phyloP scores from a whole-genome alignment of 2,113 vertebrate species.

The Tragulus kanchil region DNA sequence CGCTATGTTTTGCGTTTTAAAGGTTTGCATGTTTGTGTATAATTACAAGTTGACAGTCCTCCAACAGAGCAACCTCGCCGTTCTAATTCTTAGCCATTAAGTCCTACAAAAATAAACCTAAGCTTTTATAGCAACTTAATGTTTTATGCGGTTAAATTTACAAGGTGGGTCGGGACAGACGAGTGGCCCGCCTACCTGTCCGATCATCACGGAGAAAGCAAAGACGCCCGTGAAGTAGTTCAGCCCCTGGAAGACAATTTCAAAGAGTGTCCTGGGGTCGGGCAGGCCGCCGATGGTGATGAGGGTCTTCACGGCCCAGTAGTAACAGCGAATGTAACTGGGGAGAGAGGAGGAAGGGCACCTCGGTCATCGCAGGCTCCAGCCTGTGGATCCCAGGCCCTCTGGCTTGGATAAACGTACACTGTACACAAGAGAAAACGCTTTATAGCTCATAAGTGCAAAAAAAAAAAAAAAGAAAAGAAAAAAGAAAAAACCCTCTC shows the following conservation, averaged over 20 bases:
- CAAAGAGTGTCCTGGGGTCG: conserved; percentile 95
- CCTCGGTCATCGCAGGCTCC: neutral
- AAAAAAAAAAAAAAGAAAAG: neutral
- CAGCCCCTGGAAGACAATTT: conserved; percentile 96
- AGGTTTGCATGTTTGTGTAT: conserved; percentile 89
- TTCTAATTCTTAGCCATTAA: conserved; percentile 86
- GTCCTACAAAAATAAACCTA: conserved; percentile 91
- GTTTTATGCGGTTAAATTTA: too few species aligned
- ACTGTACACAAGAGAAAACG: neutral
- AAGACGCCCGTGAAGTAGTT: conserved; percentile 99
- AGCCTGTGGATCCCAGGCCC: fast-evolving
- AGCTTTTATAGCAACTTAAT: conserved; percentile 88
- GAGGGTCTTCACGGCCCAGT: conserved; percentile 98
- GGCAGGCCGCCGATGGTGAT: conserved; percentile 98
- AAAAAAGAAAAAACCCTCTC: too few species aligned
- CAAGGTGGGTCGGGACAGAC: neutral
- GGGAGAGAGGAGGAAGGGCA: neutral
- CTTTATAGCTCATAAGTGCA: neutral
- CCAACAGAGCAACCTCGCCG: conserved; percentile 85
- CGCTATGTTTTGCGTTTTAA: conserved; percentile 17
- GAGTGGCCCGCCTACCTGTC: conserved; percentile 90
- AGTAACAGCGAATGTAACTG: conserved; percentile 98
- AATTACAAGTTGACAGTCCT: conserved; percentile 89
- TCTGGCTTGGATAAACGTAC: too few species aligned
- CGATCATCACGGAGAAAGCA: conserved; percentile 99